Base-by-base conservation (phyloP, 2,113 vertebrate species). In the Motacilla alba region DNA sequence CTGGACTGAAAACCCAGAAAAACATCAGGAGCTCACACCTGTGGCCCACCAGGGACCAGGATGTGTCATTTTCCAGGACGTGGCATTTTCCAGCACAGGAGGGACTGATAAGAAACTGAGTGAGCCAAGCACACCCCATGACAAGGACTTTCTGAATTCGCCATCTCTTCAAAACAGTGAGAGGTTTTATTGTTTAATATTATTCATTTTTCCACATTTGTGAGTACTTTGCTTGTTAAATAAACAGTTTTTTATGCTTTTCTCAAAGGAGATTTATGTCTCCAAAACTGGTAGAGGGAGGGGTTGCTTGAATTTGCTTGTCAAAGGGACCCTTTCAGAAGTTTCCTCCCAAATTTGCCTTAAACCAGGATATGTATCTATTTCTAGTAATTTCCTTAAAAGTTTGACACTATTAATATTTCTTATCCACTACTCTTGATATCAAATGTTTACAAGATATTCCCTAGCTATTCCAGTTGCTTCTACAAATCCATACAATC, bases 41-140 rank as follows among this genome's bases (percentile, higher is more conserved):
- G 28, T 62, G 28, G 16, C 21, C 22, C 22, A 33, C 22, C 0
- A 0, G 14, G 28, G 8, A 17, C 14, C 3, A 7, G 23, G 22
- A 33, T 0, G 0, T 0, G 1, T 2, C 28, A 41, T 5, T 41
- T 72, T 63, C 37, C 30, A 78, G 23, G 22, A 33, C 0, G 0
- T 0, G 1, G 3, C 28, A 41, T 5, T 41, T 72, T 63, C 37
- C 30, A 78, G 59, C 8, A 2, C 11, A 2, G 14, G 18, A 52
- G 58, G 30, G 23, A 63, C 30, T n/a, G 30, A 8, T 21, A 8
- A 64, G 47, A n/a, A 47, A 78, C 47, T 27, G 75, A 78, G 3
- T 2, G 11, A 63, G 31, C 14, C 1, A 0, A 64, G 47, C 30
- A 8, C 37, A 17, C 2, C 8, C 17, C 10, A 27, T 0, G 1